phyloP scores from a whole-genome alignment of 2,113 vertebrate genomes.

The Chionis minor region DNA sequence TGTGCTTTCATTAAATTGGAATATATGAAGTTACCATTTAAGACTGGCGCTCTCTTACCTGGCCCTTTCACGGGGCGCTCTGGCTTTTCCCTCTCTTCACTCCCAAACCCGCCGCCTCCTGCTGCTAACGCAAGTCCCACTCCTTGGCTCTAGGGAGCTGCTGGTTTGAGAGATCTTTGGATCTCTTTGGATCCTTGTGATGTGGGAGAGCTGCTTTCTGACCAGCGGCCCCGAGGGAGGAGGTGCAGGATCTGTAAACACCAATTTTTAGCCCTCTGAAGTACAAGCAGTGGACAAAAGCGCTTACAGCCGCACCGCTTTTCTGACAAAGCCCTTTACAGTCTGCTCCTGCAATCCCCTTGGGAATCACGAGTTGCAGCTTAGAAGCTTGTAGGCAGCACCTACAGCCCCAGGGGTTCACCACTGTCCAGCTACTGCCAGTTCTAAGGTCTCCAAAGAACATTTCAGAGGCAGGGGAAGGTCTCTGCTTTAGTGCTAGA shows the following conservation, averaged over 20 bases:
- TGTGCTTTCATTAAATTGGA: constrained; percentile 80
- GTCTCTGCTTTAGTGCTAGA: neutral
- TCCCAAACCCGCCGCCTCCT: fast-evolving
- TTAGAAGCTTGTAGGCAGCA: neutral
- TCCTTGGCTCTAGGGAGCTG: fast-evolving
- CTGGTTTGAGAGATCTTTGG: fast-evolving
- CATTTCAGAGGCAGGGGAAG: fast-evolving
- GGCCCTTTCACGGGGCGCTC: fast-evolving
- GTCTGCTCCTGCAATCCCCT: neutral
- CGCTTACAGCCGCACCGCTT: fast-evolving
- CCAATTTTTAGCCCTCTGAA: neutral
- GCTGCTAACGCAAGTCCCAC: fast-evolving
- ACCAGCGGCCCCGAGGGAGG: no score
- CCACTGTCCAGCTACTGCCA: fast-evolving
- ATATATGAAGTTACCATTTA: constrained; percentile 72
- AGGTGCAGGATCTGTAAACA: neutral
- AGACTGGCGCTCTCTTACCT: neutral
- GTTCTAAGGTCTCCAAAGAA: neutral
- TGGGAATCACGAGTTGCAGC: fast-evolving
- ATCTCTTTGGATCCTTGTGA: fast-evolving
- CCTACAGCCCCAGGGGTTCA: neutral
- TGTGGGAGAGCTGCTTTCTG: neutral
- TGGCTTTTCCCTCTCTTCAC: no score
- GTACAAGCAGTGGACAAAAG: fast-evolving
- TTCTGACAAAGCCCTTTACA: neutral